Percentiles rank a stretch among this genome's conserved stretches.
These are phyloP conservation scores for Hippasteria phrygiana DNA, from an alignment of 53 echinoderm and acorn worm species.

Conservation along the genomic window DNA sequence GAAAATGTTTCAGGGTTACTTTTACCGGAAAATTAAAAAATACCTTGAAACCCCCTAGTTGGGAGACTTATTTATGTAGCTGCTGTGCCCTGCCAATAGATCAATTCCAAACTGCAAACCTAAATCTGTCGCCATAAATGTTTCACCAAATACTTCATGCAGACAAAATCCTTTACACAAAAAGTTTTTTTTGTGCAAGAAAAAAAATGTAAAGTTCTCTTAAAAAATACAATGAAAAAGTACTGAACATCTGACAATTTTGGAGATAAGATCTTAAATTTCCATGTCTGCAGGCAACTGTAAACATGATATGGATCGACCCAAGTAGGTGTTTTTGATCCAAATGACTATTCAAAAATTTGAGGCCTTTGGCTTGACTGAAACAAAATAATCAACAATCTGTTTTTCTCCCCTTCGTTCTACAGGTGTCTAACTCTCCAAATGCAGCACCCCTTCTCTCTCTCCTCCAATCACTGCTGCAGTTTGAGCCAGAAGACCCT, in stretches of 20 bases:
- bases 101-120: not conserved
- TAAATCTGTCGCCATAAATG: not conserved
- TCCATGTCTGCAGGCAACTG: not conserved
- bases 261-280: not conserved
- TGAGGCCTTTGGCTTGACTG: not conserved
- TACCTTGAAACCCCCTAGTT: too few relatives aligned
- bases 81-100: not conserved
- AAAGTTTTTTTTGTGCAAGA: too few relatives aligned
- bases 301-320: not conserved
- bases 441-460: slow-evolving; percentile 64
- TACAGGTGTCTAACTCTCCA: slow-evolving; percentile 69
- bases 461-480: slow-evolving; percentile 68
- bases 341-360: not conserved
- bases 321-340: not conserved
- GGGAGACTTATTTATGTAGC: too few relatives aligned
- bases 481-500: slow-evolving; percentile 64
- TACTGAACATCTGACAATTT: not conserved
- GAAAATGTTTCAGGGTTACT: too few relatives aligned
- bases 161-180: not conserved
- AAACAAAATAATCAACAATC: not conserved
- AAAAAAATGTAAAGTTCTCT: not conserved
- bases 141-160: not conserved
- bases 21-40: too few relatives aligned
- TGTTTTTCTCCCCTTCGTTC: not conserved
- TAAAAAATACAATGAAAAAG: not conserved